These are phyloP conservation scores for Bettongia penicillata DNA, from an alignment of 2,113 vertebrate species.

Conservation along the genomic window DNA sequence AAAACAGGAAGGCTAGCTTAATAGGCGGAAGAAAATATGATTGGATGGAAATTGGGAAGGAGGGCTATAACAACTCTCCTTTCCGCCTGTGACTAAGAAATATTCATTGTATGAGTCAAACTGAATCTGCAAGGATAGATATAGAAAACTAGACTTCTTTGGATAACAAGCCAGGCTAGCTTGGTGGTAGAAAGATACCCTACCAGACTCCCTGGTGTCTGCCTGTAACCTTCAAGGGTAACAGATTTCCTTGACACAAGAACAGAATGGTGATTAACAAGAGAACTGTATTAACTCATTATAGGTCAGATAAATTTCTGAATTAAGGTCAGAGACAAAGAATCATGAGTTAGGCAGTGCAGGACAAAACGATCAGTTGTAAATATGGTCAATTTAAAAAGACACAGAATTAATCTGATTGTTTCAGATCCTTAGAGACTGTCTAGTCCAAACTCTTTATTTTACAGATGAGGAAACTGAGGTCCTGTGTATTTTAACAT, in stretches of 20 bases:
- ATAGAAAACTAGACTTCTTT: background rate
- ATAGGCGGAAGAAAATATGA: background rate
- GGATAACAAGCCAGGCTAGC: background rate
- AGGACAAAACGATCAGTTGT: background rate
- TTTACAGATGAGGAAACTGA: background rate
- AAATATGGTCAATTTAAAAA: background rate
- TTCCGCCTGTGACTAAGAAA: background rate
- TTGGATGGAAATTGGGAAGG: background rate
- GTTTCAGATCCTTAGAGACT: background rate
- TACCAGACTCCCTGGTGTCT: background rate
- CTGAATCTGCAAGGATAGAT: background rate
- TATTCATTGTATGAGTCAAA: background rate
- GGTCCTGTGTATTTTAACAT: background rate
- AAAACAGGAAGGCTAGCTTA: background rate
- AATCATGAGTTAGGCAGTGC: background rate
- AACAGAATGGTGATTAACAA: background rate
- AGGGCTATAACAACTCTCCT: background rate
- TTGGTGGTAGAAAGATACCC: background rate
- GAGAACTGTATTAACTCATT: background rate
- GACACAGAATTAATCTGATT: background rate
- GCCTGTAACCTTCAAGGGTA: background rate
- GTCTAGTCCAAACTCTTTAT: background rate
- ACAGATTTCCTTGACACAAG: background rate
- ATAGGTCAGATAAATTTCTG: background rate
- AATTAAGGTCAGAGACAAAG: background rate